These are phyloP conservation scores for Salticus scenicus DNA, from an alignment of 2,888 invertebrate species.

Conservation along the genomic window DNA sequence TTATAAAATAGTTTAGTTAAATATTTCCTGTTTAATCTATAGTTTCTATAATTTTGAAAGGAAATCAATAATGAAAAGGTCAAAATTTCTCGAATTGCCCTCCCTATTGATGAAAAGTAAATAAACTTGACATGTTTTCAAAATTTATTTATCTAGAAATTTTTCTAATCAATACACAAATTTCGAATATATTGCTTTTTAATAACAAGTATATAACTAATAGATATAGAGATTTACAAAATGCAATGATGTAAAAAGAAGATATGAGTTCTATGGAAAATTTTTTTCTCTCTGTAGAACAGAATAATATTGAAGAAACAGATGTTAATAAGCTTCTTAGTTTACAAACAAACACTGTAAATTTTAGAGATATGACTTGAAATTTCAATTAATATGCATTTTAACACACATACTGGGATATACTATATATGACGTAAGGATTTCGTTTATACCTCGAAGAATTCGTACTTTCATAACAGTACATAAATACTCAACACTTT, in stretches of 20 bases:
- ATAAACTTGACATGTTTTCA: slow-evolving; percentile 34
- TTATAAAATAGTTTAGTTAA: no score
- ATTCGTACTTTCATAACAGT: slow-evolving; percentile 62
- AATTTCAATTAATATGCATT: slow-evolving; percentile 29
- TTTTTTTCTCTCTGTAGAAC: slow-evolving; percentile 31
- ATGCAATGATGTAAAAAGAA: slow-evolving; percentile 45
- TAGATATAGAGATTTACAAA: slow-evolving; percentile 48
- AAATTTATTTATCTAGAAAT: slow-evolving; percentile 66
- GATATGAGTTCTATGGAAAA: slow-evolving; percentile 46
- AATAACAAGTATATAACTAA: slow-evolving; percentile 56
- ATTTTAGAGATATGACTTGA: slow-evolving; percentile 25
- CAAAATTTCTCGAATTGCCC: no score
- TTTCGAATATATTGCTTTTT: slow-evolving; percentile 62
- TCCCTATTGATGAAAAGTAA: no score
- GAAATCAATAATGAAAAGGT: no score
- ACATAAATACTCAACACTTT: slow-evolving; percentile 64
- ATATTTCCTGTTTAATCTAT: no score
- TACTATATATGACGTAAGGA: slow-evolving; percentile 38
- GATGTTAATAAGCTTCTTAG: slow-evolving; percentile 35
- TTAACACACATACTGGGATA: slow-evolving; percentile 39
- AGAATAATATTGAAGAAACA: slow-evolving; percentile 28
- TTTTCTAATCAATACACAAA: slow-evolving; percentile 59
- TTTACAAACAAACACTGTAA: slow-evolving; percentile 34
- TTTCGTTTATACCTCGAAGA: slow-evolving; percentile 42
- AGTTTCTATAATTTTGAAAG: no score